Conservation (phyloP, 2,113 vertebrate genomes). For the Alligator mississippiensis region DNA sequence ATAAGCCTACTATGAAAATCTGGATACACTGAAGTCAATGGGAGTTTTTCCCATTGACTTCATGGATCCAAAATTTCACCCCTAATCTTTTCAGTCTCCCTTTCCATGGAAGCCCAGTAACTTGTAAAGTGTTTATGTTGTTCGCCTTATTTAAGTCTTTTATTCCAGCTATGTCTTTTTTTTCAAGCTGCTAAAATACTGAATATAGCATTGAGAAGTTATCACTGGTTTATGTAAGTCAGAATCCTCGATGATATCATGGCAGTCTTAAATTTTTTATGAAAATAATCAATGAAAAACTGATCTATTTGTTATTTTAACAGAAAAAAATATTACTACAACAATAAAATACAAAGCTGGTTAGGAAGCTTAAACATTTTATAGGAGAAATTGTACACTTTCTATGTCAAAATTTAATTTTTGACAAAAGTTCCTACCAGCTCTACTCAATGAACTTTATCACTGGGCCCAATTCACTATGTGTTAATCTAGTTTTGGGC, state of each 20-base stretch:
- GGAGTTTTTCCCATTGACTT: background rate
- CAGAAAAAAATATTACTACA: no score
- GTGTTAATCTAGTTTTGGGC: background rate
- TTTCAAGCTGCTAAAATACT: no score
- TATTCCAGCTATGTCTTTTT: background rate
- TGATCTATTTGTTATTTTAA: no score
- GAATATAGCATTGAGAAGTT: background rate
- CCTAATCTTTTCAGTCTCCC: background rate
- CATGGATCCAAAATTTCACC: background rate
- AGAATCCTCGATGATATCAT: background rate
- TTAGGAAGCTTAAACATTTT: background rate
- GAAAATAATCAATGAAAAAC: background rate
- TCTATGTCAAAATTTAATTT: background rate
- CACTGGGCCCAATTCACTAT: background rate
- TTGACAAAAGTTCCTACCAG: background rate
- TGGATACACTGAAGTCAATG: background rate
- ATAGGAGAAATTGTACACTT: background rate
- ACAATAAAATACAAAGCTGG: background rate
- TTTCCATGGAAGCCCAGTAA: background rate
- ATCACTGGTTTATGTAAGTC: background rate
- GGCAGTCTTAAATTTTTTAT: background rate
- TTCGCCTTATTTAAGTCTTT: background rate
- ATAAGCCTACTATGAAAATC: background rate
- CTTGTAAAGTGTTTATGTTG: background rate
- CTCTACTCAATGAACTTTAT: background rate